Conservation (phyloP, 2,113 vertebrate species). For the Clarias macrocephalus region DNA sequence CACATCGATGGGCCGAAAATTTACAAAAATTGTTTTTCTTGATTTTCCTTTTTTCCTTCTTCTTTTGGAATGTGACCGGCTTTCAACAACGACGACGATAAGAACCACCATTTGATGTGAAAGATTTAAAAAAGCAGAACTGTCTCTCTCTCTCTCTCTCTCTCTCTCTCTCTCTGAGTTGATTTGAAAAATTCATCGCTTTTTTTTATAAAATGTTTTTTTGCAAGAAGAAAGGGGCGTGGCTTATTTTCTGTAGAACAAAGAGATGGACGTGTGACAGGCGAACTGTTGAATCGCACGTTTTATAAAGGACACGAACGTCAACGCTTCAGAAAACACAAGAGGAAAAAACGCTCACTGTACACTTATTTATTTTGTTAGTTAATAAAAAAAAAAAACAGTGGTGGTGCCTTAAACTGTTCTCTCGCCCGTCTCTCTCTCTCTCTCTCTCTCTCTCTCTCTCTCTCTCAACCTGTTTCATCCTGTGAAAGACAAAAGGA, state of each 20-base stretch:
- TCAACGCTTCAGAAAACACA: constrained; percentile 23
- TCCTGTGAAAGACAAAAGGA: constrained; percentile 33
- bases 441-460: constrained; percentile 21
- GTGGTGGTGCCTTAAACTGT: constrained; percentile 73
- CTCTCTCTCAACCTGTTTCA: background rate
- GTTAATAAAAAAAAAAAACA: constrained; percentile 67
- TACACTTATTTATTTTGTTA: constrained; percentile 57
- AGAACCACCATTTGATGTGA: constrained; percentile 34
- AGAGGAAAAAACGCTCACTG: constrained; percentile 45
- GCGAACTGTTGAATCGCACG: constrained; percentile 43
- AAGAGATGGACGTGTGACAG: constrained; percentile 38
- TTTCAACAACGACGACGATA: background rate
- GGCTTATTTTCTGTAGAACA: constrained; percentile 42
- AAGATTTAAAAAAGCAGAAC: constrained; percentile 26
- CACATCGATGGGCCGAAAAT: constrained; percentile 29
- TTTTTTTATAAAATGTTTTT: constrained; percentile 13
- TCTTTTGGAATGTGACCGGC: constrained; percentile 35
- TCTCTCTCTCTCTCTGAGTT: constrained; percentile 1
- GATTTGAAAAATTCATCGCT: constrained; percentile 28
- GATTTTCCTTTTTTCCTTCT: background rate
- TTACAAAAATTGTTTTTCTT: constrained; percentile 26
- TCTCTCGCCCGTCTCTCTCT: constrained; percentile 37
- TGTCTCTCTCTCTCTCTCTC: constrained; percentile 1
- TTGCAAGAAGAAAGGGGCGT: constrained; percentile 18
- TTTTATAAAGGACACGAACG: constrained; percentile 46